Base-by-base conservation (phyloP, 2,113 vertebrate genomes). In the Oreocharis arfaki region DNA sequence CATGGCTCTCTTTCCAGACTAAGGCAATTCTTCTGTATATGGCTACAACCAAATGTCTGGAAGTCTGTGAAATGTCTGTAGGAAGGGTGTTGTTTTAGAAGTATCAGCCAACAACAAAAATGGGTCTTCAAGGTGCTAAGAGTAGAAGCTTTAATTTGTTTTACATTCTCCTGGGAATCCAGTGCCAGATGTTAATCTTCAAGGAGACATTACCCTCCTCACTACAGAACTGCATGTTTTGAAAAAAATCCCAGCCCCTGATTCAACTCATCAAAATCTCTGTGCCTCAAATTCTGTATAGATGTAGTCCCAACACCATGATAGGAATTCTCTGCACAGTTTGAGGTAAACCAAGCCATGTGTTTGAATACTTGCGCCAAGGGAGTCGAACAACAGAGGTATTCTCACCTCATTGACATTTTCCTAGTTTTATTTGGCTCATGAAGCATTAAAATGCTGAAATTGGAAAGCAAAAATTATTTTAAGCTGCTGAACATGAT, bases 331-430 rank as follows among this genome's bases (percentile, higher is more conserved):
- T 90, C 33, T 67, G 32, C 41, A 47, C n/a, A 78, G 52, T 46
- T 63, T 69, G 63, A 77, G 42, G 50, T 80, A 93, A 94, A 92
- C 20, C 42, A 74, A 88, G 44, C 47, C 94, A 87, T 22, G 8
- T 90, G 64, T 84, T 86, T 86, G 55, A 90, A 71, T 84, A 84
- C 13, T 69, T 86, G 80, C 55, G 74, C 12, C n/a, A 61, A 69
- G 33, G 39, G 71, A 90, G 16, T 77, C 42, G 42, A 90, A 88
- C 32, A 83, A 69, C 42, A 56, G 73, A 59, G 55, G 42, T 78
- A 85, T 93, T 95, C 84, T 90, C 93, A 93, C 83, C 60, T 91
- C 80, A 63, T 44, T 81, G 76, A 90, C 33, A 75, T 92, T 96
- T 95, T 81, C 68, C 50, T 59, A 8, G 57, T 78, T 94, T 95